Conservation (phyloP, 1,140 invertebrate species). For the Chrysopa pallens region DNA sequence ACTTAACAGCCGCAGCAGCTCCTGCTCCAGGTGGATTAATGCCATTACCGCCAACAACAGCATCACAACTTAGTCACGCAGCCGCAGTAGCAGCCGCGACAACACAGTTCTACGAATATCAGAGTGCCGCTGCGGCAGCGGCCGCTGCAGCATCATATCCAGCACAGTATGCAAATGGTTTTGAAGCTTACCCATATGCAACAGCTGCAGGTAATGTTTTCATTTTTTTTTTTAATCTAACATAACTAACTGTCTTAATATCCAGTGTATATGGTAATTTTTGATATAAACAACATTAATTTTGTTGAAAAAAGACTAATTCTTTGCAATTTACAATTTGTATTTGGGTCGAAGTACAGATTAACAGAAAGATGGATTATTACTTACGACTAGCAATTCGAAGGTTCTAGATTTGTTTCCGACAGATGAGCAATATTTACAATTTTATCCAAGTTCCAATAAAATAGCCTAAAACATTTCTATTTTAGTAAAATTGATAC, state of each 20-base stretch:
- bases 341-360: too few species aligned
- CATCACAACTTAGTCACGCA: constrained; percentile 45
- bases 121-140: constrained; percentile 37
- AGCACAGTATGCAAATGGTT: constrained; percentile 48
- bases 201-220: constrained; percentile 33
- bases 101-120: constrained; percentile 56
- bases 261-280: constrained; percentile 8
- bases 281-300: too few species aligned
- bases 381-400: too few species aligned
- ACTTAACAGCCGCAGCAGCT: constrained; percentile 35
- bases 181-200: constrained; percentile 49
- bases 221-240: constrained; percentile 4
- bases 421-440: too few species aligned
- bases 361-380: too few species aligned
- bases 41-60: constrained; percentile 30
- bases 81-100: constrained; percentile 51
- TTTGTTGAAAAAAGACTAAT: too few species aligned
- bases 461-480: too few species aligned
- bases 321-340: too few species aligned
- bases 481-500: too few species aligned
- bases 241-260: constrained; percentile 10
- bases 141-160: constrained; percentile 46
- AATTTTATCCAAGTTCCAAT: too few species aligned
- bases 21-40: constrained; percentile 39
- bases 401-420: too few species aligned